These are phyloP conservation scores for Tupaia tana DNA, from an alignment of 2,113 vertebrate genomes.

Conservation along the genomic window DNA sequence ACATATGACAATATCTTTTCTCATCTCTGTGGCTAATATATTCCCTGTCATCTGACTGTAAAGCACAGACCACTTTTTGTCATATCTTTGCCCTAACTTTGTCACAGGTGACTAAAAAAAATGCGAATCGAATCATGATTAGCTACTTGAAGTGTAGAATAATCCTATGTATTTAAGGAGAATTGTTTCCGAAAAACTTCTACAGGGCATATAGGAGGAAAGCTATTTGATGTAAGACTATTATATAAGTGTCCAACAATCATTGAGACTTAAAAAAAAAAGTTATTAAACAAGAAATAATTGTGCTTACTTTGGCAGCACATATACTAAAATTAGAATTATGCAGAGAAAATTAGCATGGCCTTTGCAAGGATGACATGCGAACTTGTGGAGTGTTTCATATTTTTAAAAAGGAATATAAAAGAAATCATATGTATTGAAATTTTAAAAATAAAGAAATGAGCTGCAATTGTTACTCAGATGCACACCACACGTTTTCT, in stretches of 20 bases:
- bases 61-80: neutral
- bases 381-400: neutral
- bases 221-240: neutral
- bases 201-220: neutral
- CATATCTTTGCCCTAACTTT: neutral
- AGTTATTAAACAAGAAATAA: neutral
- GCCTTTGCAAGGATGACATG: neutral
- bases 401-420: neutral
- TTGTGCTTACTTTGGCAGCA: neutral
- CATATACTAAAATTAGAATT: neutral
- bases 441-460: neutral
- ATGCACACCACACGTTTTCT: neutral
- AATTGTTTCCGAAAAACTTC: neutral
- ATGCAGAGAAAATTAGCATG: neutral
- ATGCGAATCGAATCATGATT: neutral
- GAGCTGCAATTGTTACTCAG: neutral
- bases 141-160: neutral
- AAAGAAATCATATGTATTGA: neutral
- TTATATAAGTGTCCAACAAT: neutral
- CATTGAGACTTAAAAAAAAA: neutral
- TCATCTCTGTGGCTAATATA: neutral
- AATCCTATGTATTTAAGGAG: neutral
- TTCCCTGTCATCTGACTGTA: neutral
- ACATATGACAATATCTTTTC: neutral
- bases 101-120: neutral